These are phyloP conservation scores for Eupithecia subumbrata DNA, from an alignment of 2,888 invertebrate genomes.

Conservation along the genomic window DNA sequence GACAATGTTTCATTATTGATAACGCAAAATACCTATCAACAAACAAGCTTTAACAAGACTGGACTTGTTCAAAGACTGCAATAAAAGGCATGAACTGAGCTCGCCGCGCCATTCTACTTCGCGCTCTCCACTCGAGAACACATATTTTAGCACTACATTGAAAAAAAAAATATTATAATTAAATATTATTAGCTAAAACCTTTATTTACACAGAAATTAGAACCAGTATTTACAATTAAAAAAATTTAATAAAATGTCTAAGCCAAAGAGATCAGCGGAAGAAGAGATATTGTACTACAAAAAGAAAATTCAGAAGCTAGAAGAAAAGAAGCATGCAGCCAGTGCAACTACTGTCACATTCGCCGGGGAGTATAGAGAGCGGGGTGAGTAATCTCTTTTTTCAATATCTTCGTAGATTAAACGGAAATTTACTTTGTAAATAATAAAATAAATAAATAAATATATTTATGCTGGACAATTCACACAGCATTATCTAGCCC, in stretches of 20 bases:
- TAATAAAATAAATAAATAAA: too few species aligned
- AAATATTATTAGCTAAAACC: too few species aligned
- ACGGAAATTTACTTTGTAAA: too few species aligned
- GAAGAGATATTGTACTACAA: conserved; percentile 1
- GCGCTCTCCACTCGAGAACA: not conserved
- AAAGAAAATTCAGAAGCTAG: conserved; percentile 2
- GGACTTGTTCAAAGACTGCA: not conserved
- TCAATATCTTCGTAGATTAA: not conserved
- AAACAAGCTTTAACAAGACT: not conserved
- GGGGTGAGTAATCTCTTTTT: not conserved
- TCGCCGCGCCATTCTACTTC: not conserved
- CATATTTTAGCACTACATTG: not conserved
- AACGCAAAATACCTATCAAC: not conserved
- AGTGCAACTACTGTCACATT: not conserved
- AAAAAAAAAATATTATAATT: not conserved
- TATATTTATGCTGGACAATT: too few species aligned
- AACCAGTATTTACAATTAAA: too few species aligned
- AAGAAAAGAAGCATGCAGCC: not conserved
- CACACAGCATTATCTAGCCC: too few species aligned
- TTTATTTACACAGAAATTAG: too few species aligned
- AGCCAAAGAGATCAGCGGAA: not conserved
- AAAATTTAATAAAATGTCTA: not conserved
- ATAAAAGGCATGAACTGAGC: not conserved
- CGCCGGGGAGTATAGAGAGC: not conserved
- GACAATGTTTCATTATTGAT: not conserved